Conservation (phyloP, 2,888 invertebrate species). For the Oscheius onirici region DNA sequence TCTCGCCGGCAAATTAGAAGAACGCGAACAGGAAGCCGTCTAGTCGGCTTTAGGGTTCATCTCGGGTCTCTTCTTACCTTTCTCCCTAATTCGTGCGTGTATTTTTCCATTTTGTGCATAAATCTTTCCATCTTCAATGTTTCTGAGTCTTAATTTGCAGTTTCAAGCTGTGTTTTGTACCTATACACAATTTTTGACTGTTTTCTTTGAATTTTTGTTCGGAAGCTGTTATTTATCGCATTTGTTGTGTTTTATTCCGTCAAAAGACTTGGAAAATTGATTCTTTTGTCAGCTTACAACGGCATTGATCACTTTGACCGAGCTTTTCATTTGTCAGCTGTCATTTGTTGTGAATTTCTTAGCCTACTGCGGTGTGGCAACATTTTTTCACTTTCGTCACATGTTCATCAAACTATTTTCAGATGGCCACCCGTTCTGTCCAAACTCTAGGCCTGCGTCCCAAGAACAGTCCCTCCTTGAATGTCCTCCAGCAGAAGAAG, state of each 20-base stretch:
- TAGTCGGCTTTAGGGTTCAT: background rate
- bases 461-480: conserved; percentile 21
- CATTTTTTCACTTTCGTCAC: background rate
- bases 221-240: background rate
- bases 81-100: background rate
- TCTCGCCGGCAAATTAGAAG: background rate
- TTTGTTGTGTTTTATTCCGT: background rate
- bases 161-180: too few species aligned
- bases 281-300: too few species aligned
- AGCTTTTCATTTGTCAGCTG: too few species aligned
- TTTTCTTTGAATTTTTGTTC: too few species aligned
- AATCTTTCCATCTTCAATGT: background rate
- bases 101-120: background rate
- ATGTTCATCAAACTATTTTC: background rate
- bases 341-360: background rate
- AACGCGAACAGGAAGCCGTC: too few species aligned
- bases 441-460: conserved; percentile 14
- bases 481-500: conserved; percentile 25
- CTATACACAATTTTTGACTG: too few species aligned
- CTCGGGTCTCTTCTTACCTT: background rate
- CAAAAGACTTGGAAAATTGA: too few species aligned
- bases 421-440: conserved; percentile 5
- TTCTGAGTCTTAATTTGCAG: too few species aligned
- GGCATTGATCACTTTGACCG: too few species aligned
- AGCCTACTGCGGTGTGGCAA: too few species aligned